Percentiles rank a stretch among this genome's conserved stretches.
Evolutionary conservation across 2,888 invertebrate genomes (phyloP).

Genomic region (Athripsodes cinereus): DNA sequence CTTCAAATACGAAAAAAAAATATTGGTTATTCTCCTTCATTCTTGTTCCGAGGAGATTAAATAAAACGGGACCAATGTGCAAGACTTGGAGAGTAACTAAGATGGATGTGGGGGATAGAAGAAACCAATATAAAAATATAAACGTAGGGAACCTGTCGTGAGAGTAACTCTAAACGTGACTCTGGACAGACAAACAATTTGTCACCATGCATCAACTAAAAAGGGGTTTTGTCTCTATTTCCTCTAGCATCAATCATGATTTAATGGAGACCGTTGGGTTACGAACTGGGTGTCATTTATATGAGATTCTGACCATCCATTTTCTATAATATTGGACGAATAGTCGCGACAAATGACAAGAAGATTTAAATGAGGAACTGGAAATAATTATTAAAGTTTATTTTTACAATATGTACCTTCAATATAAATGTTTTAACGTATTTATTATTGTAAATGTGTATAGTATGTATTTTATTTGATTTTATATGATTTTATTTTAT

Average conservation of each 20-base stretch:
- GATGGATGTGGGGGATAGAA: neutral
- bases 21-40: too few species aligned
- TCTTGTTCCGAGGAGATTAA: too few species aligned
- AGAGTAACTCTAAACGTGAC: neutral
- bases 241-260: neutral
- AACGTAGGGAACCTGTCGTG: neutral
- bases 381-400: too few species aligned
- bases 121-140: neutral
- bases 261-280: neutral
- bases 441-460: too few species aligned
- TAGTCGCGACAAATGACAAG: too few species aligned
- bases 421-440: too few species aligned
- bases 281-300: neutral
- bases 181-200: neutral
- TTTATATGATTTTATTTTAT: too few species aligned
- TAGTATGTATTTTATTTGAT: too few species aligned
- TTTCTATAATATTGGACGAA: neutral
- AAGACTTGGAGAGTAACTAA: neutral
- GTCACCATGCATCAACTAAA: neutral
- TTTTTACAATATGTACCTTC: too few species aligned
- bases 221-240: neutral
- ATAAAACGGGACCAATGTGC: neutral
- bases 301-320: neutral
- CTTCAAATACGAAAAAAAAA: too few species aligned
- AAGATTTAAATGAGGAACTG: too few species aligned